Base-by-base conservation (phyloP, 1,140 invertebrate species). In the Protaetia brevitarsis region DNA sequence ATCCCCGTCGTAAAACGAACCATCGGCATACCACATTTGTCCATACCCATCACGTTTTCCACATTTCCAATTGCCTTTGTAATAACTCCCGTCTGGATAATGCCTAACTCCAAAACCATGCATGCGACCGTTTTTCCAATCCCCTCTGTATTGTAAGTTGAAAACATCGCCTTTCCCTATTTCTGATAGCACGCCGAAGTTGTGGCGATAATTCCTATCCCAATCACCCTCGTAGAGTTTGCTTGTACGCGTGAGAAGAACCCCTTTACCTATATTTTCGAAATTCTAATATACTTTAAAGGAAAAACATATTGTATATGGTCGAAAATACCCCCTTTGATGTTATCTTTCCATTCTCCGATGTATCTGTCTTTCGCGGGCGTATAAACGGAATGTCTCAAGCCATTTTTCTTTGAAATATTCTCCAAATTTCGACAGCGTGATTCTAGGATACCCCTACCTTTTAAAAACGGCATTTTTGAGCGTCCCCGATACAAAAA, bases 41-140 rank as follows among this genome's bases (percentile, higher is more conserved):
- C 89, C 89, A 68, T 85, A 86, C 0, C 88, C 89, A 34, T 88
- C 77, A 16, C 83, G 76, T 65, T 82, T 79, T 11, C 86, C 85
- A 10, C 73, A 70, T 41, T 79, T 77, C 59, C 29, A 34, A 36
- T 31, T 8, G 30, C 59, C 59, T 21, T 8, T 11, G 68, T 87
- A 89, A 29, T 83, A 79, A 56, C 81, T 79, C 1, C 82, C 83
- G 62, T 87, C 81, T n/a, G 77, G 72, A 68, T 83, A 87, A 69
- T 83, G 82, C 30, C 78, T 72, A 70, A 81, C 75, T 2, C 86
- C 86, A 21, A 80, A 74, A 19, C 86, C 86, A 19, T 85, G 75
- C 7, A 78, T 81, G 67, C 79, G 82, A 0, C 83, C 84, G 7
- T 78, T 69, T 1, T 79, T 69, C 85, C 85, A 87, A 3, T 76